phyloP scores from a whole-genome alignment of 1,140 invertebrate genomes.

The Drosophila aff. region DNA sequence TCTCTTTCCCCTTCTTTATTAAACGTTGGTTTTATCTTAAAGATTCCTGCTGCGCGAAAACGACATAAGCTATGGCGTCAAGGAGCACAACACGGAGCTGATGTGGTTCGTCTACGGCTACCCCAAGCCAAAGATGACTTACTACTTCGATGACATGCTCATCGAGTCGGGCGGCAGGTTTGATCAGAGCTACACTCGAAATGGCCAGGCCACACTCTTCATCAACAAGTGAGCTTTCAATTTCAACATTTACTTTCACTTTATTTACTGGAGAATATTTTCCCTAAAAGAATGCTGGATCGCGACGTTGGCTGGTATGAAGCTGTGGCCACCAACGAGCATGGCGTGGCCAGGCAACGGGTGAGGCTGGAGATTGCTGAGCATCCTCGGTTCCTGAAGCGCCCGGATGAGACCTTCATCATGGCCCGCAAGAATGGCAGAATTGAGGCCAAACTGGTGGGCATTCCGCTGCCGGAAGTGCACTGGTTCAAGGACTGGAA shows the following conservation, averaged over 20 bases:
- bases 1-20: too few relatives aligned
- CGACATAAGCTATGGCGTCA: slow-evolving; percentile 94
- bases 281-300: slow-evolving; percentile 90
- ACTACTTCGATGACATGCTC: slow-evolving; percentile 93
- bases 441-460: slow-evolving; percentile 94
- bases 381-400: slow-evolving; percentile 94
- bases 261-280: neutral
- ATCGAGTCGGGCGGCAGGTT: slow-evolving; percentile 93
- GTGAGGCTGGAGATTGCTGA: slow-evolving; percentile 95
- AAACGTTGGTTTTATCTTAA: neutral
- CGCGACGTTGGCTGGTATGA: slow-evolving; percentile 97
- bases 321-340: slow-evolving; percentile 96
- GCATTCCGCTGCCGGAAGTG: slow-evolving; percentile 96
- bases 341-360: slow-evolving; percentile 94
- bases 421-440: slow-evolving; percentile 90
- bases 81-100: slow-evolving; percentile 93
- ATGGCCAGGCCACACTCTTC: slow-evolving; percentile 94
- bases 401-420: slow-evolving; percentile 93
- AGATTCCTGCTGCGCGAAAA: slow-evolving; percentile 93
- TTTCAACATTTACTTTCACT: neutral
- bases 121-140: slow-evolving; percentile 95
- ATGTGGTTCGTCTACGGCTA: slow-evolving; percentile 98
- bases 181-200: slow-evolving; percentile 94
- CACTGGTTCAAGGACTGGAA: slow-evolving; percentile 99
- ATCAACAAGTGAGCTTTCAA: slow-evolving; percentile 89